Percentiles rank a stretch among this genome's conserved stretches.
Conservation (phyloP, 1,140 invertebrate genomes). For the Trinorchestia longiramus region DNA sequence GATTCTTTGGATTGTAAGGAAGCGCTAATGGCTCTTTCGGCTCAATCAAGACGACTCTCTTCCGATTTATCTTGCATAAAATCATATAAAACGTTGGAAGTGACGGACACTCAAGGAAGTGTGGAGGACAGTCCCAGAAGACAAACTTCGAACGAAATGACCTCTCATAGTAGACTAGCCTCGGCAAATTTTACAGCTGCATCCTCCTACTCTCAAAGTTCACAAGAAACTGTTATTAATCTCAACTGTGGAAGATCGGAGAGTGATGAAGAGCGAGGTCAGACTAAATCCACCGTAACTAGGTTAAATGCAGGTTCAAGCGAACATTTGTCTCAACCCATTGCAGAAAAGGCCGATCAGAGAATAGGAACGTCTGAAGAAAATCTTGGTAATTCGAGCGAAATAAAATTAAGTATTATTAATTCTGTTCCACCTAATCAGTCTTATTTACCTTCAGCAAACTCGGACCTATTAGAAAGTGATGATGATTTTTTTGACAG, state of each 20-base stretch:
- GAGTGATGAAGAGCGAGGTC: neutral
- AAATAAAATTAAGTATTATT: neutral
- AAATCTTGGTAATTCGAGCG: neutral
- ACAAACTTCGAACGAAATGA: neutral
- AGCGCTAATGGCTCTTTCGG: neutral
- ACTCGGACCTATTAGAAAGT: neutral
- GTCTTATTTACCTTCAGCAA: neutral
- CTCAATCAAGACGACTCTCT: neutral
- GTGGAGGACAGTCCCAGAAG: neutral
- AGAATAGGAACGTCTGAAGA: neutral
- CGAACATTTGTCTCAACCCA: neutral
- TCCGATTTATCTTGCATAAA: neutral
- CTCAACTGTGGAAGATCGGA: neutral
- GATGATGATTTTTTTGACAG: slow-evolving; percentile 42
- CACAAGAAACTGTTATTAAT: neutral
- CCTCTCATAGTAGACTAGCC: neutral
- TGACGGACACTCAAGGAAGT: neutral
- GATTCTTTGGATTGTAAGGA: neutral
- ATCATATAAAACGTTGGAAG: neutral
- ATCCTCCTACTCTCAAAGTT: neutral
- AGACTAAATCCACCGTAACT: neutral
- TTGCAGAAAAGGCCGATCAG: neutral
- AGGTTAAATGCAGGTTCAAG: neutral
- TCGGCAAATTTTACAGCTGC: neutral
- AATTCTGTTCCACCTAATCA: neutral